Base-by-base conservation (phyloP, 2,113 vertebrate genomes). In the Oryzias javanicus region DNA sequence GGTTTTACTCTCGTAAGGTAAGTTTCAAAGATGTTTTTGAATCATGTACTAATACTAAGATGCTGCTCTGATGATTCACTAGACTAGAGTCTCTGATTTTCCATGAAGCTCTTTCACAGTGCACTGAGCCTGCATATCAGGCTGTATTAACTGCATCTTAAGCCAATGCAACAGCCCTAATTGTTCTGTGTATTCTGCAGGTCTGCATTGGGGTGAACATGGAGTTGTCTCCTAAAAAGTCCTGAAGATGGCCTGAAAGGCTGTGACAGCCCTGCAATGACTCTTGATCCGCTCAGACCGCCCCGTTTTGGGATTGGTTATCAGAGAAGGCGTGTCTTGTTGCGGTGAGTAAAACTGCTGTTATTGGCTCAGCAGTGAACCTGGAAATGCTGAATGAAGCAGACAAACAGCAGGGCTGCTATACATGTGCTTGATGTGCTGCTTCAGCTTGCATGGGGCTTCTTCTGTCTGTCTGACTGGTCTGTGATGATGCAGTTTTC, bases 11-110 rank as follows among this genome's bases (percentile, higher is more conserved):
- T 12, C 35, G 12, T 1, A 35, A 2, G 35, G 35, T 35, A 35
- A 35, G 35, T 3, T 35, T 35, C 12, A 12, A 12, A 12, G 10
- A 35, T 27, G 35, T 12, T 12, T 35, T 12, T 35, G 1, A 35
- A 7, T 35, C 1, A 35, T 35, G 8, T 8, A 29, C 35, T 12
- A 35, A 6, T 7, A 25, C 5, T 1, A 19, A 46, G 1, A 48
- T 64, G 70, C 72, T 63, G 1, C 58, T 27, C 42, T 85, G 82
- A 87, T 87, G 85, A 87, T 68, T 58, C 68, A 68, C 42, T 18
- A 79, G 85, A 85, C 85, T 87, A 87, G 85, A 85, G 85, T 87
- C 85, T 83, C 85, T 85, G 85, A 87, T 25, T 27, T 4, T n/a
- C 27, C 41, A 67, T 85, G 85, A 87, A 58, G 85, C 49, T 77